phyloP scores from a whole-genome alignment of 2,113 vertebrate genomes.

The Indicator indicator region DNA sequence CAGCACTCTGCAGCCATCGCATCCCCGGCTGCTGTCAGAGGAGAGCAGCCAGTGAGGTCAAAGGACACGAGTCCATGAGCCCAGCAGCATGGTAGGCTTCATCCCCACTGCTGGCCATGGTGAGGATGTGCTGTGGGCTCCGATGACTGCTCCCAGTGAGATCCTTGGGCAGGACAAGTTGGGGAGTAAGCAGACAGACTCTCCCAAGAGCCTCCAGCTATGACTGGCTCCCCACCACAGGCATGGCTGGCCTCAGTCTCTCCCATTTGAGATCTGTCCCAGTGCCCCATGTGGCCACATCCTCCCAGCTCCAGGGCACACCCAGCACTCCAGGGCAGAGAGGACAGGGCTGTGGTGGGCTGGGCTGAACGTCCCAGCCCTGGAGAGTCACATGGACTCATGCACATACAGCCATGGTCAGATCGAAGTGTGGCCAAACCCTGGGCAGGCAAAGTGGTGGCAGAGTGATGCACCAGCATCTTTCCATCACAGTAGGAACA shows the following conservation, averaged over 20 bases:
- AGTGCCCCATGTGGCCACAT: not conserved
- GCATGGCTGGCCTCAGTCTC: accelerated
- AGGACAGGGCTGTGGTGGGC: not conserved
- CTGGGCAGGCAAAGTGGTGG: not conserved
- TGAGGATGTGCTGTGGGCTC: accelerated
- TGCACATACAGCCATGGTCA: accelerated
- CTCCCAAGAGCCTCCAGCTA: not conserved
- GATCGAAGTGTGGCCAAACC: accelerated
- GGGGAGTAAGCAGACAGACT: not conserved
- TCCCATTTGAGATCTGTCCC: not conserved
- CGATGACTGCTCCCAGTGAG: not conserved
- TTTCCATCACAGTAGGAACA: accelerated
- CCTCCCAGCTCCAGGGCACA: not conserved
- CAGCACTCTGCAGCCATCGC: not conserved
- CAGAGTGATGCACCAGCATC: not conserved
- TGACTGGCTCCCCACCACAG: not conserved
- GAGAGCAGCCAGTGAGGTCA: not conserved
- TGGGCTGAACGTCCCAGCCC: not conserved
- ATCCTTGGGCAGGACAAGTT: not conserved
- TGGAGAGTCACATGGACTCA: not conserved
- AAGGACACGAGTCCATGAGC: accelerated
- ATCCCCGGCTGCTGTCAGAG: accelerated
- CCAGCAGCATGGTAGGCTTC: not conserved
- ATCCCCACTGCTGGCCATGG: not conserved
- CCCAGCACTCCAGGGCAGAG: accelerated